Evolutionary conservation across 2,797 vertebrate species (phyloP).

Genomic region (Microchirus variegatus): DNA sequence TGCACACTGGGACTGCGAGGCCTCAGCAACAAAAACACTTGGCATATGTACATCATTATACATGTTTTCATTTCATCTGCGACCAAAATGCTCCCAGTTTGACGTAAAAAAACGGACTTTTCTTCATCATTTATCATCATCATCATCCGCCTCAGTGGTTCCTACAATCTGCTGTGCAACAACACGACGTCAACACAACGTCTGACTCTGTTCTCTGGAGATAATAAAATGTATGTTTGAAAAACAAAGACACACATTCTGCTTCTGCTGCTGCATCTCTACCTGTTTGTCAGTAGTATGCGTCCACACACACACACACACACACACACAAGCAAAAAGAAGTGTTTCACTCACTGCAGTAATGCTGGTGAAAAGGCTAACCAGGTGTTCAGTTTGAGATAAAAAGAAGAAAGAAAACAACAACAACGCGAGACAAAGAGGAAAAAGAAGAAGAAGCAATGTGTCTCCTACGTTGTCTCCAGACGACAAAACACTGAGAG

Average conservation of each 20-base stretch:
- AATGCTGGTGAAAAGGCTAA: conserved; percentile 81
- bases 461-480: conserved; percentile 47
- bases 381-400: conserved; percentile 74
- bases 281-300: conserved; percentile 20
- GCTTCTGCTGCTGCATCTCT: conserved; percentile 25
- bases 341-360: conserved; percentile 67
- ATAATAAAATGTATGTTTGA: conserved; percentile 47
- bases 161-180: conserved; percentile 32
- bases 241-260: conserved; percentile 53
- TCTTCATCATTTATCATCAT: conserved; percentile 38
- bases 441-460: too few species aligned
- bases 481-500: conserved; percentile 53
- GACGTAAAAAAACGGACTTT: conserved; percentile 53
- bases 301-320: conserved; percentile 31
- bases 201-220: conserved; percentile 43
- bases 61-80: conserved; percentile 70
- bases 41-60: conserved; percentile 80
- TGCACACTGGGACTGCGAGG: conserved; percentile 69
- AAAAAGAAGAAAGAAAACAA: conserved; percentile 18
- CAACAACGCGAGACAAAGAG: conserved; percentile 36
- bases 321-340: conserved; percentile 61
- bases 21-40: conserved; percentile 64
- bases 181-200: too few species aligned
- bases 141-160: conserved; percentile 28
- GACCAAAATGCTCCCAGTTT: conserved; percentile 72